phyloP scores from a whole-genome alignment of 2,113 vertebrate species.

The Misgurnus anguillicaudatus region DNA sequence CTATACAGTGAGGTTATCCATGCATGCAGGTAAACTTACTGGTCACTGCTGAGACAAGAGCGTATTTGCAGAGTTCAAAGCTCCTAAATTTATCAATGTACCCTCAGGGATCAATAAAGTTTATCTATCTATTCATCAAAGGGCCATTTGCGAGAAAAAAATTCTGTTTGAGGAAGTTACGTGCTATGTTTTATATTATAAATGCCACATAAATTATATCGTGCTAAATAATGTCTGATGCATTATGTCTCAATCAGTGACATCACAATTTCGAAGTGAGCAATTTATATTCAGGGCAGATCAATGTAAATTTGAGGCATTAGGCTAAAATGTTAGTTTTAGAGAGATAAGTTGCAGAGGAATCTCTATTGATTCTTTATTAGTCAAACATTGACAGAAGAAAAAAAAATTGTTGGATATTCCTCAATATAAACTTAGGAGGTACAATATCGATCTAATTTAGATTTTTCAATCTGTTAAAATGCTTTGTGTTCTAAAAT shows the following conservation, averaged over 20 bases:
- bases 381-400: too few species aligned
- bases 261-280: too few species aligned
- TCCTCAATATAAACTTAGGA: too few species aligned
- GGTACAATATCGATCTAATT: too few species aligned
- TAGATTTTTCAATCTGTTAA: too few species aligned
- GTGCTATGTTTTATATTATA: neutral
- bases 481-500: too few species aligned
- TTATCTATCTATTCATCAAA: constrained; percentile 14
- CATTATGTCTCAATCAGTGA: too few species aligned
- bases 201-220: neutral
- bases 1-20: constrained; percentile 32
- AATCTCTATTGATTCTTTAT: neutral
- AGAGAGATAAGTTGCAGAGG: neutral
- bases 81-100: constrained; percentile 22
- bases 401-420: neutral
- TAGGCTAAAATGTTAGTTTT: neutral
- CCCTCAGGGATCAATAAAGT: constrained; percentile 14
- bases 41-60: constrained; percentile 46
- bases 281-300: neutral
- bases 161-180: neutral
- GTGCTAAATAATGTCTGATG: neutral
- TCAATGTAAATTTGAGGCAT: neutral
- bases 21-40: constrained; percentile 33
- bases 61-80: constrained; percentile 32
- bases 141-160: neutral